Conservation (phyloP, 2,888 invertebrate genomes). For the Orthosia cruda region DNA sequence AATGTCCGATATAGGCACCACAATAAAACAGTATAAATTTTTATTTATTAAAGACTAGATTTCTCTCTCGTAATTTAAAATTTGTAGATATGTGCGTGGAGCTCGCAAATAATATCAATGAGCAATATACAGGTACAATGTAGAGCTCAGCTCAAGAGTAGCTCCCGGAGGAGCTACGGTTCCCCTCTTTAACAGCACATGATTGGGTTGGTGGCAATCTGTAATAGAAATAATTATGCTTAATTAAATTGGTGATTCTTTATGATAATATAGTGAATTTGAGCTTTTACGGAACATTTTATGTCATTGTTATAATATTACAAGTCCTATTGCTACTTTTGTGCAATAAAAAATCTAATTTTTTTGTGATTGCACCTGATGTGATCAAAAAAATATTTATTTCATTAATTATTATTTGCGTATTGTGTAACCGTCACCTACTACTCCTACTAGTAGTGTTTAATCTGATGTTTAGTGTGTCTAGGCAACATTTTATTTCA, state of each 20-base stretch:
- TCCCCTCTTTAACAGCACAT: slow-evolving; percentile 81
- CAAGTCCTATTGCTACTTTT: too few relatives aligned
- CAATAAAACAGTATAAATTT: slow-evolving; percentile 32
- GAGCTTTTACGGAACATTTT: background rate
- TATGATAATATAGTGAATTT: background rate
- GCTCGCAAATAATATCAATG: slow-evolving; percentile 46
- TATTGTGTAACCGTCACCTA: background rate
- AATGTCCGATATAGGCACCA: slow-evolving; percentile 5
- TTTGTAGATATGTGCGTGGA: slow-evolving; percentile 67
- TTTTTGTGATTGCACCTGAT: background rate
- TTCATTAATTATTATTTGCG: too few relatives aligned
- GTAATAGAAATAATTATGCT: slow-evolving; percentile 72
- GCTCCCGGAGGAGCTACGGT: slow-evolving; percentile 83
- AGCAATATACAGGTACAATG: slow-evolving; percentile 75
- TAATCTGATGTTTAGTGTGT: too few relatives aligned
- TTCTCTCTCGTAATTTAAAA: slow-evolving; percentile 38
- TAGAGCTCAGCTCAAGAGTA: slow-evolving; percentile 75
- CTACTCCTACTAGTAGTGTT: too few relatives aligned
- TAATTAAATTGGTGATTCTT: background rate
- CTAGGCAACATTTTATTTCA: background rate
- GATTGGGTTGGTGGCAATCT: slow-evolving; percentile 80
- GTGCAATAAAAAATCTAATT: background rate
- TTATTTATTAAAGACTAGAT: slow-evolving; percentile 55
- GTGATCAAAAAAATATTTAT: too few relatives aligned
- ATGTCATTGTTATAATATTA: too few relatives aligned